Evolutionary conservation across 2,888 invertebrate genomes (phyloP), one percentile per base, ranked within the genome.

Genomic region (Drosophila diplacantha): DNA sequence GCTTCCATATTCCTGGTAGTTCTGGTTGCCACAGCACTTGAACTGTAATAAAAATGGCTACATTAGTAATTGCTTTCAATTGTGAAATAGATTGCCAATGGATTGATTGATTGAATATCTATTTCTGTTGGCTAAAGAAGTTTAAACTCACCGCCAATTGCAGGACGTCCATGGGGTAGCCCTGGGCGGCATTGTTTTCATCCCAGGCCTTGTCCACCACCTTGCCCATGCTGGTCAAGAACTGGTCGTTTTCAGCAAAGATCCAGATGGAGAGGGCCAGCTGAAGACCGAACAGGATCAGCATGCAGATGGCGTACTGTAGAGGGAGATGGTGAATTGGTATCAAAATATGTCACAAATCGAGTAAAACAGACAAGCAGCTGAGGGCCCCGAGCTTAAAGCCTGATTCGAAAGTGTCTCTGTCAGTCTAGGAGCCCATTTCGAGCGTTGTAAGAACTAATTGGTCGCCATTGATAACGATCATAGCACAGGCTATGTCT

Each of bases 251-350:
- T 83, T 92, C 90, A 2, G 92, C 89, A 88, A 94, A 94, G 51
- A 92, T 90, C 75, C 92, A 92, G 14, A 93, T 91, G 0, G 92
- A 93, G 69, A 94, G 88, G 11, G 92, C 92, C 63, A 95, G 90
- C 91, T 94, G 94, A 58, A 93, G 88, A 39, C 93, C 91, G 85
- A 94, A 91, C 56, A 94, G 90, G 50, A 92, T 90, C 69, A 94
- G 88, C 81, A 94, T 89, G 85, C 93, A 91, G 74, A 93, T 90
- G 9, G 94, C 92, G 87, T 93, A 94, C 94, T 94, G 88, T 1
- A 63, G 53, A 38, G 11, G 4, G 3, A n/a, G 56, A 18, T 18
- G 43, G 90, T 90, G 66, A 18, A 66, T 65, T 67, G 51, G 35
- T 18, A 11, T 22, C 8, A 14, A 29, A 29, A 29, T 3, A 0